Base-by-base conservation (phyloP, 2,113 vertebrate genomes). In the Anhinga rufa region DNA sequence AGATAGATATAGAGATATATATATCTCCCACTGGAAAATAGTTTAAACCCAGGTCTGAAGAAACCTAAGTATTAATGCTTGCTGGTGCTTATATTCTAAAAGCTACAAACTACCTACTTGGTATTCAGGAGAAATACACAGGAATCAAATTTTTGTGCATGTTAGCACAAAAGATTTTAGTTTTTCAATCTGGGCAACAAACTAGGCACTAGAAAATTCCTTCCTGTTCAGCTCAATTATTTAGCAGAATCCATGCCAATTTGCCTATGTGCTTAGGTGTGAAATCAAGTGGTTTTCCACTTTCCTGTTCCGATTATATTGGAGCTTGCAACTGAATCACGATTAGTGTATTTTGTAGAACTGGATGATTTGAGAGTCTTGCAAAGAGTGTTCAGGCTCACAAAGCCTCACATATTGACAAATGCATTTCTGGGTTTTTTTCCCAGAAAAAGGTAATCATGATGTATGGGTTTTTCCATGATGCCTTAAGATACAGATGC, bases 361-460 rank as follows among this genome's bases (percentile, higher is more conserved):
- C 58, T 61, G 60, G 34, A 12, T 76, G 8, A 38, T 81, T 55
- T 83, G 24, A 25, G 24, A 85, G 55, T 29, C 60, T 70, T 65
- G 31, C 20, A 66, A 51, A 42, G 7, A 32, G 29, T 77, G 78
- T 60, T 68, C 24, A 60, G 52, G n/a, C 12, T 89, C 46, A 49
- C 17, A 87, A 48, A 84, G 25, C 16, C 81, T 85, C 11, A 55
- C 5, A 5, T 44, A 52, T n/a, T 66, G 31, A 42, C 4, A 10
- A 44, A 51, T 60, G 31, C 12, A 76, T 69, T 64, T 48, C 22
- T 76, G 16, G 34, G 9, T 64, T 40, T 34, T 52, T 64, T 22
- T 2, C 1, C 4, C 0, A 15, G 6, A 5, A 38, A 26, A 51
- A 80, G 21, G 2, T 40, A 65, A 66, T 71, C 2, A 1, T 24